Evolutionary conservation across 2,888 invertebrate genomes (phyloP).

Genomic region (Germaria angustata): DNA sequence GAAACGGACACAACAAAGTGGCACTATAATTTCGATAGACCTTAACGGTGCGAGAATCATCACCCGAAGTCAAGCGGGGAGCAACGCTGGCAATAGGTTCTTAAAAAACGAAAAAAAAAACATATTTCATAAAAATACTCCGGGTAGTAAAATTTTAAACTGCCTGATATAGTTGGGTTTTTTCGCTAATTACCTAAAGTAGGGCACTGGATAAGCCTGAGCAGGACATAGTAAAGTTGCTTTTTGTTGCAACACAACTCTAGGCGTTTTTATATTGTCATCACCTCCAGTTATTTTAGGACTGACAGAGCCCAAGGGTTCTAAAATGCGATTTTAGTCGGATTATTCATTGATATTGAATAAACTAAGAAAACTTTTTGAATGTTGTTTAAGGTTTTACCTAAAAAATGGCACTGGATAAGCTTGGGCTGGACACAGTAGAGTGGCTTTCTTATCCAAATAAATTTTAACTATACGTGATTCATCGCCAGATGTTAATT

Average conservation of each 20-base stretch:
- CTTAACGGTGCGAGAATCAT: conserved; percentile 82
- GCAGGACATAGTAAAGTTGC: conserved; percentile 87
- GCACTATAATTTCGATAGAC: conserved; percentile 80
- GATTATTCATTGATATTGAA: not conserved
- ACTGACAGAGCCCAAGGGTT: conserved; percentile 81
- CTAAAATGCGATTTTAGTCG: conserved; percentile 70
- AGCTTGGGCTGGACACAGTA: conserved; percentile 85
- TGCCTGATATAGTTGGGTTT: conserved; percentile 77
- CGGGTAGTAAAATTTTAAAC: not conserved
- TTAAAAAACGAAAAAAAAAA: conserved; percentile 69
- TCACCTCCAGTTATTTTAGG: conserved; percentile 87
- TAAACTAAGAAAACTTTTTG: conserved; percentile 5
- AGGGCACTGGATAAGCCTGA: conserved; percentile 87
- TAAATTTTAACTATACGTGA: conserved; percentile 81
- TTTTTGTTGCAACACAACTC: conserved; percentile 80
- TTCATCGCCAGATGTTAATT: conserved; percentile 86
- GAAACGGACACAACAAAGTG: conserved; percentile 84
- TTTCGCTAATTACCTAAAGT: conserved; percentile 82
- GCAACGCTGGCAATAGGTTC: conserved; percentile 82
- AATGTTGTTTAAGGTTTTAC: conserved; percentile 80
- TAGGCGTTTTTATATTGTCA: conserved; percentile 80
- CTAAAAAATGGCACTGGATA: conserved; percentile 86
- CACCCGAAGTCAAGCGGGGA: conserved; percentile 85
- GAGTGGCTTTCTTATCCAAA: conserved; percentile 81
- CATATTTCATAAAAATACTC: not conserved